phyloP scores from a whole-genome alignment of 2,888 invertebrate genomes.

The Ennomos fuscantarius region DNA sequence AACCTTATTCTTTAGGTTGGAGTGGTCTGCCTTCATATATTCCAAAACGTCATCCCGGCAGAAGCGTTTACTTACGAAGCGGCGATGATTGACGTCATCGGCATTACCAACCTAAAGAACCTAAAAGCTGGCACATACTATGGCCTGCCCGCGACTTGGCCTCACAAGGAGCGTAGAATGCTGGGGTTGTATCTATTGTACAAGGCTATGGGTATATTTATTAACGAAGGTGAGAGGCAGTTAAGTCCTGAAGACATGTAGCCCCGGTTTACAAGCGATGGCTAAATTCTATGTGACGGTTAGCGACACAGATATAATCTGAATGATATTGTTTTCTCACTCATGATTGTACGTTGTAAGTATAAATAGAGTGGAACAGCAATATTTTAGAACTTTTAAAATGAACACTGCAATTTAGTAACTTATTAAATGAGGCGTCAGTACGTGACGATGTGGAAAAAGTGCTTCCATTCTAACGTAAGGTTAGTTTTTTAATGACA shows the following conservation, averaged over 20 bases:
- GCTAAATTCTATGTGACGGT: too few relatives aligned
- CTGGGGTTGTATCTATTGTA: conserved; percentile 92
- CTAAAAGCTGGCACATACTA: conserved; percentile 93
- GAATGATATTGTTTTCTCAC: too few relatives aligned
- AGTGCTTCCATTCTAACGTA: too few relatives aligned
- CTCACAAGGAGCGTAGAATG: conserved; percentile 87
- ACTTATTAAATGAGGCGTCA: too few relatives aligned
- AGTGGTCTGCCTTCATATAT: conserved; percentile 95
- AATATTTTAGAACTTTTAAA: too few relatives aligned
- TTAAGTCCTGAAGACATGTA: conserved; percentile 89
- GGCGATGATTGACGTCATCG: conserved; percentile 96
- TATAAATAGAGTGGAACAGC: too few relatives aligned
- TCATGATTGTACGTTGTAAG: too few relatives aligned
- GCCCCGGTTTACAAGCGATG: conserved; percentile 54
- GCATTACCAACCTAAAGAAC: conserved; percentile 91
- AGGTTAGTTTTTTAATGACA: too few relatives aligned
- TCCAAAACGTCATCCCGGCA: conserved; percentile 94
- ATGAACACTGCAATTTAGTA: too few relatives aligned
- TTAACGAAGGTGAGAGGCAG: conserved; percentile 95
- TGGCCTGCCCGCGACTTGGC: conserved; percentile 91
- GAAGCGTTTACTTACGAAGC: conserved; percentile 98
- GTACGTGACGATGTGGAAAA: too few relatives aligned
- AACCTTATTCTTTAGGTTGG: conserved; percentile 72
- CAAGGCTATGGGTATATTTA: conserved; percentile 92
- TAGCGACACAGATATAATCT: too few relatives aligned